Evolutionary conservation across 2,797 vertebrate genomes (phyloP), one percentile per base, ranked within the genome.

Genomic region (Gastrophryne carolinensis): DNA sequence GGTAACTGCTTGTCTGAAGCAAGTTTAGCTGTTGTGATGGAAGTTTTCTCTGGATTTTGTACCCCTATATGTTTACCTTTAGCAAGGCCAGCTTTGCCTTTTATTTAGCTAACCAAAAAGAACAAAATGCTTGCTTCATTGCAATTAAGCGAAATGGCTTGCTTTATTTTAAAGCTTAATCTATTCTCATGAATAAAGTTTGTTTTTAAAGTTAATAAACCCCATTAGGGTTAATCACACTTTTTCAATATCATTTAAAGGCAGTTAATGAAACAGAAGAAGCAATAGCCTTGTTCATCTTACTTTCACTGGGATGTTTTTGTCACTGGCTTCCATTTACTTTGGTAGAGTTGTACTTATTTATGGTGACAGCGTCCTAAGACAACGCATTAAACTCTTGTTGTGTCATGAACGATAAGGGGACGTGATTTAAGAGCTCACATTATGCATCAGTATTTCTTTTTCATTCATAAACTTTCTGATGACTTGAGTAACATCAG

Each of bases 161-260:
- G 41, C 37, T 72, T 47, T 35, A 15, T 56, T 70, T 29, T 19
- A 19, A 27, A 64, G 50, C 35, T 39, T 66, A 58, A 72, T 65
- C 75, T 15, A 60, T 72, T 78, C 52, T 44, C 13, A 30, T n/a
- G 15, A 66, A 50, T 66, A 66, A 65, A 71, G 53, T 78, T 57
- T 62, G 12, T 21, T 52, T 19, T 24, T 52, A 24, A 78, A 78
- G 61, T 78, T 72, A 72, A 72, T 72, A 78, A 66, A 66, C 54
- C 35, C 39, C 8, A 58, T 62, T 57, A 44, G 39, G 5, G 17
- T 66, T 65, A 78, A 62, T 68, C 73, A 62, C 64, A 60, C 44
- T 39, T 75, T 64, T 19, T 52, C n/a, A 24, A 65, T 56, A 61
- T 53, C 13, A 8, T 53, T 75, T 54, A 62, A 68, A 61, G 58